Evolutionary conservation across 2,113 vertebrate species (phyloP).

Genomic region (Phalacrocorax carbo): DNA sequence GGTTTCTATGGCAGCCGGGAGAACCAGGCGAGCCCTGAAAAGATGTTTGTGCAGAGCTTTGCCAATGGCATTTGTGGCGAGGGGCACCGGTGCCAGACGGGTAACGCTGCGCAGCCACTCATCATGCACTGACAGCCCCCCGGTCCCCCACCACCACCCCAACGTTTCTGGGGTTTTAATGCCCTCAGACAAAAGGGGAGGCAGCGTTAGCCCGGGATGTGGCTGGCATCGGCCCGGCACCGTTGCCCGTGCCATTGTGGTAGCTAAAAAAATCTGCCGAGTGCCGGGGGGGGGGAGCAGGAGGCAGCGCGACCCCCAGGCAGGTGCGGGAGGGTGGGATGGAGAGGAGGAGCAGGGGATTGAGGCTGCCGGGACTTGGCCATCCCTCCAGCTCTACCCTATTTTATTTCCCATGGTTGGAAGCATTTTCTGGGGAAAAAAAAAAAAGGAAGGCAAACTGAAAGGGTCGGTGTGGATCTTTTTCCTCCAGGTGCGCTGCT

Average conservation of each 20-base stretch:
- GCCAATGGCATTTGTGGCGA: slow-evolving; percentile 29
- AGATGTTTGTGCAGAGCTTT: slow-evolving; percentile 37
- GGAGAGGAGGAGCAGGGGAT: not conserved
- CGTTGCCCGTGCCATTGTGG: not conserved
- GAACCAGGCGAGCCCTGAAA: slow-evolving; percentile 45
- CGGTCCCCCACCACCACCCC: not conserved
- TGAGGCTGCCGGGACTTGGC: not conserved
- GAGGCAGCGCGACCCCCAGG: not conserved
- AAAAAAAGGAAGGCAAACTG: fast-evolving
- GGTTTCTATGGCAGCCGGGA: slow-evolving; percentile 70
- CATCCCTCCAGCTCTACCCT: not conserved
- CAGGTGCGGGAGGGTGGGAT: not conserved
- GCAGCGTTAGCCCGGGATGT: not conserved
- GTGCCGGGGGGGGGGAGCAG: not conserved
- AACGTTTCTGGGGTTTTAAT: not conserved
- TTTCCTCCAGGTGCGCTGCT: fast-evolving
- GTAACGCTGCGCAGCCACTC: not conserved
- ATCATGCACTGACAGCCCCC: not conserved
- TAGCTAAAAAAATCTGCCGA: fast-evolving
- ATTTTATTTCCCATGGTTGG: fast-evolving
- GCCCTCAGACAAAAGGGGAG: not conserved
- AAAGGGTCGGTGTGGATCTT: not conserved
- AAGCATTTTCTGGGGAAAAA: not conserved
- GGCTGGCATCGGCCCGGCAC: not conserved
- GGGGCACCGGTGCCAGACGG: slow-evolving; percentile 53